Conservation (phyloP, 1,140 invertebrate genomes). For the Ceratina australensis region DNA sequence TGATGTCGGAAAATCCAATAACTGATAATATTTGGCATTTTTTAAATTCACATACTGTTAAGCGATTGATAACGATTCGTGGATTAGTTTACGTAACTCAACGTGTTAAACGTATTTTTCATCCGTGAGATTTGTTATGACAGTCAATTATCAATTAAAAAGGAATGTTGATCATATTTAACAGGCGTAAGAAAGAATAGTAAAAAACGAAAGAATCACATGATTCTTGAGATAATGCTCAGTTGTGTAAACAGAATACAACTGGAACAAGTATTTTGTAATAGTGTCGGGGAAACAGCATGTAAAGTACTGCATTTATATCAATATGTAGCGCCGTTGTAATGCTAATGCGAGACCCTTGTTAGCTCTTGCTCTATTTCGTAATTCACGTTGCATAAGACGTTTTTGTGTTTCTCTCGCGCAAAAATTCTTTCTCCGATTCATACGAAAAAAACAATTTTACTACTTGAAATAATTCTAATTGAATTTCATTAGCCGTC, state of each 20-base stretch:
- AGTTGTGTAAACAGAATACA: neutral
- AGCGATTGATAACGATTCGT: neutral
- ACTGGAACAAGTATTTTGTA: neutral
- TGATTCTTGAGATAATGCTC: neutral
- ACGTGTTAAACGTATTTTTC: neutral
- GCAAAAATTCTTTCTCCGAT: neutral
- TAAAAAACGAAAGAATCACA: neutral
- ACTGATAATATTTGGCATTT: neutral
- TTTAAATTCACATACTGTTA: neutral
- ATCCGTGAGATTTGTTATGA: neutral
- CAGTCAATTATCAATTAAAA: too few relatives aligned
- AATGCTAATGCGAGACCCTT: constrained; percentile 9
- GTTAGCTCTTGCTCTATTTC: neutral
- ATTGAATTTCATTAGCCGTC: too few relatives aligned
- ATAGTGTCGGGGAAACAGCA: neutral
- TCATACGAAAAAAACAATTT: neutral
- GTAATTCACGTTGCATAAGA: constrained; percentile 1
- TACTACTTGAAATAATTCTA: neutral
- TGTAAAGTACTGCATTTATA: neutral
- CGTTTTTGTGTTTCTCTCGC: neutral
- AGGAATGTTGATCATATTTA: too few relatives aligned
- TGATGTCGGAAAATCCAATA: neutral
- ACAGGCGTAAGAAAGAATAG: too few relatives aligned
- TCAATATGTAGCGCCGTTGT: neutral
- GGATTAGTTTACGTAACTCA: neutral